Percentiles rank a stretch among this genome's conserved stretches.
phyloP scores from a whole-genome alignment of 2,888 invertebrate genomes.

The Cryptophagus acutangulus region DNA sequence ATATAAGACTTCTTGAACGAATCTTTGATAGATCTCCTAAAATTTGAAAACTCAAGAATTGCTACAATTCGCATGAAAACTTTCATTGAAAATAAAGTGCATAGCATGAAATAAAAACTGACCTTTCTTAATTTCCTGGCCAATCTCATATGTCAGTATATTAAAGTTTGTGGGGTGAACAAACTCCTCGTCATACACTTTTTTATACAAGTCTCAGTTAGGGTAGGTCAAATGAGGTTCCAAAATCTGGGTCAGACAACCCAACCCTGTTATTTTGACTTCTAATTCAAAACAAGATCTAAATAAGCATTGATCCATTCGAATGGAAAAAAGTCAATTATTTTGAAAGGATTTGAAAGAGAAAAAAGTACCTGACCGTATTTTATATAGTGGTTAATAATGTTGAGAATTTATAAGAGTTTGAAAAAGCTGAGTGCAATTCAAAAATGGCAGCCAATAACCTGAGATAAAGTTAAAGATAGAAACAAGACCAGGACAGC shows the following conservation, averaged over 20 bases:
- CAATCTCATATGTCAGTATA: constrained; percentile 3
- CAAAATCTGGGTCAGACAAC: background rate
- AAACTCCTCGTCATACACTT: too few relatives aligned
- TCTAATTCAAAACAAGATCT: background rate
- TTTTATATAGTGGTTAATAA: too few relatives aligned
- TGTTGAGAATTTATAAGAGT: too few relatives aligned
- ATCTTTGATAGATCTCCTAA: too few relatives aligned
- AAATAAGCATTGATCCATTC: background rate
- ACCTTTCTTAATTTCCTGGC: constrained; percentile 16
- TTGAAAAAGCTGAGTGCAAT: constrained; percentile 1
- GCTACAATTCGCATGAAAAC: constrained; percentile 9
- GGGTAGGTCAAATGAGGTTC: constrained; percentile 2
- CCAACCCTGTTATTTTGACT: background rate
- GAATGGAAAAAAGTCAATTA: background rate
- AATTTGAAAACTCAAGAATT: too few relatives aligned
- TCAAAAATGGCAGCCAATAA: constrained; percentile 22
- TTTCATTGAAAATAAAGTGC: constrained; percentile 11
- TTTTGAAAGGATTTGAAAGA: too few relatives aligned
- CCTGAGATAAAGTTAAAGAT: constrained; percentile 24
- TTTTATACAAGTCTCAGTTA: background rate
- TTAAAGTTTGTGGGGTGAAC: constrained; percentile 2
- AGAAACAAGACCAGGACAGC: constrained; percentile 45
- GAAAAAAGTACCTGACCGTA: too few relatives aligned
- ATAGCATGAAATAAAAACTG: constrained; percentile 16
- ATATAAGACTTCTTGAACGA: too few relatives aligned